Conservation (phyloP, 2,888 invertebrate species). For the Parasteatoda lunata region DNA sequence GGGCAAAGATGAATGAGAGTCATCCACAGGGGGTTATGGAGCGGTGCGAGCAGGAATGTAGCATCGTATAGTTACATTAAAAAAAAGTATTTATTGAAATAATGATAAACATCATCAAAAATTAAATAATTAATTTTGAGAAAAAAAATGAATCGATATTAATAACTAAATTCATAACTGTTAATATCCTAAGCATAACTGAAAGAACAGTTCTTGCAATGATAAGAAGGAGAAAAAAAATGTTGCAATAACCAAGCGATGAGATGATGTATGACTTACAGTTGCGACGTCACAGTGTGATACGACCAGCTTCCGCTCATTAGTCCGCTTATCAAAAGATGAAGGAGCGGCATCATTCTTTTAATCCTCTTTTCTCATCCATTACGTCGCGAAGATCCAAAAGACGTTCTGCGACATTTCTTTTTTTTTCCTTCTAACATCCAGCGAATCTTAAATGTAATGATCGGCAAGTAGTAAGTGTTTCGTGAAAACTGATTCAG, state of each 20-base stretch:
- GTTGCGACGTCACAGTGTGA: constrained; percentile 33
- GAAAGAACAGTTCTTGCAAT: too few relatives aligned
- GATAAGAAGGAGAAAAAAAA: too few relatives aligned
- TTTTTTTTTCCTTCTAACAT: background rate
- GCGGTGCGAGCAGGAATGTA: too few relatives aligned
- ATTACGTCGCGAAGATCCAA: constrained; percentile 27
- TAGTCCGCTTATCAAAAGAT: constrained; percentile 31
- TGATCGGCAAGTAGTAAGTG: background rate
- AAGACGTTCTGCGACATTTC: background rate
- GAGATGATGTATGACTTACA: constrained; percentile 23
- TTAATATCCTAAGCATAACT: too few relatives aligned
- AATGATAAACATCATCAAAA: too few relatives aligned
- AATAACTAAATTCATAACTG: too few relatives aligned
- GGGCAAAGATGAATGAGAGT: too few relatives aligned
- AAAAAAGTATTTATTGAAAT: too few relatives aligned
- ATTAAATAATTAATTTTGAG: too few relatives aligned
- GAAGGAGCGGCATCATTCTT: constrained; percentile 46
- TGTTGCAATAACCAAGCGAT: background rate
- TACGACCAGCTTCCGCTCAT: constrained; percentile 58
- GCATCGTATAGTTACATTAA: too few relatives aligned
- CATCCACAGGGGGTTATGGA: too few relatives aligned
- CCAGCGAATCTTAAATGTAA: background rate
- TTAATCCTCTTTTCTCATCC: constrained; percentile 54
- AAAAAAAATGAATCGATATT: too few relatives aligned
- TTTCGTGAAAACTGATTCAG: background rate